Conservation (phyloP, 2,888 invertebrate genomes). For the Spodoptera picta region DNA sequence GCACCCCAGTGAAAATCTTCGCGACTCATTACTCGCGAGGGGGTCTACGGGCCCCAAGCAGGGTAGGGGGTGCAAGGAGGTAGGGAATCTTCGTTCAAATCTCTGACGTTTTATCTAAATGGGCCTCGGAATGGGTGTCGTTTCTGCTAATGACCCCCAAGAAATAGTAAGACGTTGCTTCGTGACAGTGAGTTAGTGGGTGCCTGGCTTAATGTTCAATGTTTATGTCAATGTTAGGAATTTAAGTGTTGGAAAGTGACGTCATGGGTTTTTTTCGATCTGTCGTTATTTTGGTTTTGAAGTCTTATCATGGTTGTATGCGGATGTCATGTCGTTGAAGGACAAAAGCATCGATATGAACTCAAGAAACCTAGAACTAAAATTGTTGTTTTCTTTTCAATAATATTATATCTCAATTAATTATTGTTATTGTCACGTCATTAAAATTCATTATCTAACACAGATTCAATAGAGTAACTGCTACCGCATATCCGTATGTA, state of each 20-base stretch:
- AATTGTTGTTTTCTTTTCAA: too few relatives aligned
- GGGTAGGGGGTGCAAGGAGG: constrained; percentile 53
- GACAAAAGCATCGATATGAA: too few relatives aligned
- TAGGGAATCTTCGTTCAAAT: constrained; percentile 85
- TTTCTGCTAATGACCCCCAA: constrained; percentile 86
- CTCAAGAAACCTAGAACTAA: too few relatives aligned
- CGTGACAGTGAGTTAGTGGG: constrained; percentile 74
- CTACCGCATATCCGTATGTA: too few relatives aligned
- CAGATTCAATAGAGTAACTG: too few relatives aligned
- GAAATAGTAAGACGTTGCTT: constrained; percentile 82
- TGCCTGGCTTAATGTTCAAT: constrained; percentile 52
- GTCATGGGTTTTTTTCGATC: constrained; percentile 4
- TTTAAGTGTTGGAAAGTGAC: constrained; percentile 49
- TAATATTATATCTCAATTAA: too few relatives aligned
- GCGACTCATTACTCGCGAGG: constrained; percentile 85
- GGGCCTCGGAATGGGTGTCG: constrained; percentile 86
- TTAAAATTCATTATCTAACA: too few relatives aligned
- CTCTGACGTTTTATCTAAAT: constrained; percentile 89
- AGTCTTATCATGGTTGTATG: neutral
- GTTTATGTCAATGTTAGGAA: constrained; percentile 53
- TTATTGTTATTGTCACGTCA: too few relatives aligned
- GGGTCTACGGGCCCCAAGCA: constrained; percentile 41
- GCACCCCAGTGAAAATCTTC: constrained; percentile 86
- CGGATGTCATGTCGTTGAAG: too few relatives aligned
- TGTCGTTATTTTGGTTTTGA: neutral